phyloP scores from a whole-genome alignment of 2,888 invertebrate genomes.

The Mythimna ferrago region DNA sequence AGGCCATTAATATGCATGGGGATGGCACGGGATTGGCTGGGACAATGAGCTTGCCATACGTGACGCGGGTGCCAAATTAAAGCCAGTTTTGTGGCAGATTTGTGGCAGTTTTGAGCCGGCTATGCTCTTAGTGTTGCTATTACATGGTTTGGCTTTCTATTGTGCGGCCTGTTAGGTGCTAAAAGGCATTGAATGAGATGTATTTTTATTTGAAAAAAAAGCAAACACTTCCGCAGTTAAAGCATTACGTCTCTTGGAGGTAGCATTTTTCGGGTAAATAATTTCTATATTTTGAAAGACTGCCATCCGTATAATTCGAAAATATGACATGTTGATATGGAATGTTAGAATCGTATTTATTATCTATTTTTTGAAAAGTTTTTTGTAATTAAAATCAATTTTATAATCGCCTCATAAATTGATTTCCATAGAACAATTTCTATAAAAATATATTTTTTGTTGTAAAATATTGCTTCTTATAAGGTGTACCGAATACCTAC shows the following conservation, averaged over 20 bases:
- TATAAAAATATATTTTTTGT: not conserved
- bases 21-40: constrained; percentile 60
- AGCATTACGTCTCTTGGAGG: not conserved
- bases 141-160: not conserved
- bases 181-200: not conserved
- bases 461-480: too few relatives aligned
- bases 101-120: constrained; percentile 31
- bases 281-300: not conserved
- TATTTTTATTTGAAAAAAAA: not conserved
- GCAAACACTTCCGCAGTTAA: not conserved
- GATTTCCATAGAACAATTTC: not conserved
- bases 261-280: not conserved
- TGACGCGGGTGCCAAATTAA: constrained; percentile 62
- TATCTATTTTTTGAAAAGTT: not conserved
- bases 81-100: constrained; percentile 35
- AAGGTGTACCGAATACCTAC: too few relatives aligned
- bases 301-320: not conserved
- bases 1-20: constrained; percentile 71
- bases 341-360: not conserved
- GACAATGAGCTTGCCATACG: constrained; percentile 70
- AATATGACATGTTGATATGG: too few relatives aligned
- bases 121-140: constrained; percentile 21
- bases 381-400: too few relatives aligned
- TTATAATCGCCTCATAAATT: not conserved
- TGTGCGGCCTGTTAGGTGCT: not conserved